Evolutionary conservation across 2,113 vertebrate species (phyloP).

Genomic region (Macrotis lagotis): DNA sequence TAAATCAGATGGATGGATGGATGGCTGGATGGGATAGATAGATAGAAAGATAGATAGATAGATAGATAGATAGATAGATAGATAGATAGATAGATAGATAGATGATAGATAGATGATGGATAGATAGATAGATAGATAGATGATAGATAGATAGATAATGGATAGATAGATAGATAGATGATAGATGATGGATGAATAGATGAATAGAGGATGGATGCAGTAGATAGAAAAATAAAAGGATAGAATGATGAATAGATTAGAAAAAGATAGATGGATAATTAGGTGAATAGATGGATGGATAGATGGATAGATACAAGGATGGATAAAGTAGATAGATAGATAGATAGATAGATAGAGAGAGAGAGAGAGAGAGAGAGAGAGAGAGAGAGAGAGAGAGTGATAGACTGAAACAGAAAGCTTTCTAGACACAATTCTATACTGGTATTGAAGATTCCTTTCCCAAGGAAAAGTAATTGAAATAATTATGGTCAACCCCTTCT

Average conservation of each 20-base stretch:
- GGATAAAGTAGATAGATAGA: not conserved
- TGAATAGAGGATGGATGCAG: too few relatives aligned
- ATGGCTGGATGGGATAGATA: too few relatives aligned
- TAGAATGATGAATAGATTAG: not conserved
- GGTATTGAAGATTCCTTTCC: not conserved
- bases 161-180: not conserved
- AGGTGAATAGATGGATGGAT: not conserved
- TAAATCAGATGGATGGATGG: too few relatives aligned
- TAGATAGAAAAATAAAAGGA: not conserved
- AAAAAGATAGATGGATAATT: too few relatives aligned
- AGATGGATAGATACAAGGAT: too few relatives aligned
- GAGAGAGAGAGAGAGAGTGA: not conserved
- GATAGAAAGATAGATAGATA: too few relatives aligned
- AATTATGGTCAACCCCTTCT: not conserved
- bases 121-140: too few relatives aligned
- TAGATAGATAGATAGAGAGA: not conserved
- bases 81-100: too few relatives aligned
- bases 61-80: too few relatives aligned
- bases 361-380: not conserved
- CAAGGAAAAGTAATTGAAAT: not conserved
- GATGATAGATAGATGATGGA: too few relatives aligned
- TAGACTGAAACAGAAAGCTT: not conserved
- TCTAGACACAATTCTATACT: not conserved
- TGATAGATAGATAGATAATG: not conserved
- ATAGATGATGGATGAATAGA: too few relatives aligned